Base-by-base conservation (phyloP, 2,797 vertebrate species). In the Rachycentron canadum region DNA sequence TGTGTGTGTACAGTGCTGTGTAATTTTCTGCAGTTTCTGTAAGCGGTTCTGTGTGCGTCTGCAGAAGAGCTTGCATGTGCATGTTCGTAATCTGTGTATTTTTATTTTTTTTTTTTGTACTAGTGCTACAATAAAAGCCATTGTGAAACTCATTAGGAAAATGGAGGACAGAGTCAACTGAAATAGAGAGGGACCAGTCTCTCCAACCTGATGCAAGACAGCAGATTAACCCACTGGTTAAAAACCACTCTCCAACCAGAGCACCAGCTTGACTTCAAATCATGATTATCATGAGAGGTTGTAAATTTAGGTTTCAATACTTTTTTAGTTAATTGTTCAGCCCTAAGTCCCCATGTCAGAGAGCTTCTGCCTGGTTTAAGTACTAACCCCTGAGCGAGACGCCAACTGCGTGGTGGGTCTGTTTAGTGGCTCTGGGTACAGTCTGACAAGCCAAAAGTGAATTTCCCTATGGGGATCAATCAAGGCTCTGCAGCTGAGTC, bases 61-160 rank as follows among this genome's bases (percentile, higher is more conserved):
- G 66, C n/a, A 36, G 41, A 43, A 63, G 36, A 55, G 60, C 59
- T 69, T 71, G 58, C 43, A 26, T 2, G 6, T 50, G 52, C 47
- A 30, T 62, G 53, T 78, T 86, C 69, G 49, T 47, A 50, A 30
- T 74, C 38, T 74, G 70, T 52, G 49, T 79, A 8, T 66, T 74
- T 76, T n/a, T n/a, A n/a, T n/a, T n/a, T n/a, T n/a, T n/a, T n/a
- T n/a, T n/a, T n/a, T n/a, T n/a, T n/a, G n/a, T 56, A 58, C n/a
- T 7, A 32, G 32, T 68, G 23, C 55, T 73, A 6, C 50, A 58
- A 47, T 10, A 28, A 72, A 45, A 71, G 68, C 38, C 67, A 40
- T 77, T 23, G 53, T 79, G 69, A 81, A 82, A 69, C 60, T 66
- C 67, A 76, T 82, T 75, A 64, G 4, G 11, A 56, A 52, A 52